phyloP scores from a whole-genome alignment of 64 coral and sea anemone genomes.

The Stichodactyla helianthus region DNA sequence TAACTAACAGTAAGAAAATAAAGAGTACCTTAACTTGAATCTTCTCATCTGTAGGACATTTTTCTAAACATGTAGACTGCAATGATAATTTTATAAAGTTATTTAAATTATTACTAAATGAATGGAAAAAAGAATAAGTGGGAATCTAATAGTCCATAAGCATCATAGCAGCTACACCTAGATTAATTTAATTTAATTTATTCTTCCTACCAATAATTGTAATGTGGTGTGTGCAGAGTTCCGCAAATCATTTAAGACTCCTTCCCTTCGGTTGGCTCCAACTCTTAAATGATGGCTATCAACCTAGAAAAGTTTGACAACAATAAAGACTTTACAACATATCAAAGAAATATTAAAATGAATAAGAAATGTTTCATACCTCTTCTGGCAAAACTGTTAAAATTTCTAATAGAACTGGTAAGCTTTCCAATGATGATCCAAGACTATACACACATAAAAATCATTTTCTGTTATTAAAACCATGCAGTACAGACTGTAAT shows the following conservation, averaged over 20 bases:
- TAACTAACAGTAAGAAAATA: not conserved
- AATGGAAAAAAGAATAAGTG: not conserved
- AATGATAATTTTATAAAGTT: not conserved
- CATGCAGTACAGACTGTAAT: too few species aligned
- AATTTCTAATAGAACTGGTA: constrained; percentile 79
- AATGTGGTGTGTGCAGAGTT: constrained; percentile 46
- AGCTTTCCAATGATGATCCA: constrained; percentile 63
- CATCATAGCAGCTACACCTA: too few species aligned
- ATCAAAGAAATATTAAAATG: too few species aligned
- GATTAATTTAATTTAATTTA: not conserved
- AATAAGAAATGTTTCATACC: constrained; percentile 29
- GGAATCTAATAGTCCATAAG: too few species aligned
- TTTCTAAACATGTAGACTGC: constrained; percentile 76
- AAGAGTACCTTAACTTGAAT: constrained; percentile 59
- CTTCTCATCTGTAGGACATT: constrained; percentile 73
- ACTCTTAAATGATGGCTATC: constrained; percentile 93
- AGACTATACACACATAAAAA: constrained; percentile 42
- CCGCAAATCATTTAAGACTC: constrained; percentile 72
- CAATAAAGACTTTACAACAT: too few species aligned
- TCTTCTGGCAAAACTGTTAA: constrained; percentile 94
- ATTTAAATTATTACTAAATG: not conserved
- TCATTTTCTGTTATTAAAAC: too few species aligned
- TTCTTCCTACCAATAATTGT: constrained; percentile 68
- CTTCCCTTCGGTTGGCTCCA: constrained; percentile 96
- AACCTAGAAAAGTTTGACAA: constrained; percentile 33